Base-by-base conservation (phyloP, 2,797 vertebrate species). In the Tapera naevia region DNA sequence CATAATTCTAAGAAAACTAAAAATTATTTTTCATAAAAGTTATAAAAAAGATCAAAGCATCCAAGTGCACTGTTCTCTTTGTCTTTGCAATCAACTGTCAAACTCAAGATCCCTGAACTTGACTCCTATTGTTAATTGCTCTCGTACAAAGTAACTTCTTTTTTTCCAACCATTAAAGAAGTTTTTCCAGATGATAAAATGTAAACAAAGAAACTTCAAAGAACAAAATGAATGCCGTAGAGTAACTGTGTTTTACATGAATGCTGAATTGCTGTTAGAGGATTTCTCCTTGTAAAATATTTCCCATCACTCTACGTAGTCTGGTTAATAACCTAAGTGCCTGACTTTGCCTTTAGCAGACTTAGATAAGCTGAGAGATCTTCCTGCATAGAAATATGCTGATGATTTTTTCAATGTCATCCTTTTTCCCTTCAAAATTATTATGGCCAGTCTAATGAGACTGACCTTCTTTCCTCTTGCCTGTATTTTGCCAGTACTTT, bases 201-300 rank as follows among this genome's bases (percentile, higher is more conserved):
- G 62, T 93, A 94, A 94, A 92, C 79, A 93, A 71, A 89, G 84
- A 62, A 76, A 91, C 53, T 92, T 96, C 94, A 96, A 96, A 94
- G 91, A 61, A 28, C 33, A 61, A 83, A 91, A 91, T 32, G 7
- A 91, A 61, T 70, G 43, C 37, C 46, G 53, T 25, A 11, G 4
- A 85, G 39, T 64, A 48, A 80, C 75, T 80, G 53, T n/a, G 45
- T 54, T 93, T 88, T 78, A 80, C 30, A 57, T 15, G 45, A 76
- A 50, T 46, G 10, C 7, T 60, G 66, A 81, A 43, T n/a, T 86
- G 41, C 61, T 56, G 15, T 69, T 78, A 80, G 85, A 80, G 19
- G n/a, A 74, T 72, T 96, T 92, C 33, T 86, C 53, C 41, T 60
- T 69, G 28, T 21, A 65, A 71, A 94, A 64, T 71, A 66, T 78